Percentiles rank a stretch among this genome's conserved stretches.
Evolutionary conservation across 2,113 vertebrate genomes (phyloP).

Genomic region (Emydura subglobosa): DNA sequence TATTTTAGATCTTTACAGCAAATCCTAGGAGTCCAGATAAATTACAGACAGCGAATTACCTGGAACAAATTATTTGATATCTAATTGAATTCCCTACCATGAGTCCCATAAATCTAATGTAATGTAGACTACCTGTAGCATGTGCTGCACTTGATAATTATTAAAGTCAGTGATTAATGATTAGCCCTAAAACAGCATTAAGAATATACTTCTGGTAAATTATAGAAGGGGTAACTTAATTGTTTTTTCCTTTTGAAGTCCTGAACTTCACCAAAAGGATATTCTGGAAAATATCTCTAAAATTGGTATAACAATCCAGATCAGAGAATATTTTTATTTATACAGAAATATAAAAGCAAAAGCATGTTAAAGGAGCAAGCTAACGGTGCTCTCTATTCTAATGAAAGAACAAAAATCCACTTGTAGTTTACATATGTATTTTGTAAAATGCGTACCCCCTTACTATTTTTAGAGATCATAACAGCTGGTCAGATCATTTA

Average conservation of each 20-base stretch:
- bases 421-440: not conserved
- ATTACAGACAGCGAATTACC: constrained; percentile 46
- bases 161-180: constrained; percentile 22
- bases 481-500: not conserved
- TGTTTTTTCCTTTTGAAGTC: not conserved
- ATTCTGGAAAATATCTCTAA: not conserved
- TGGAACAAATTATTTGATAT: constrained; percentile 36
- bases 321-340: not conserved
- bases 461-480: not conserved
- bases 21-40: constrained; percentile 12
- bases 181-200: constrained; percentile 6
- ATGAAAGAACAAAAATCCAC: not conserved
- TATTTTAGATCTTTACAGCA: constrained; percentile 32
- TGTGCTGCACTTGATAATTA: not conserved
- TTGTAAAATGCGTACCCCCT: not conserved
- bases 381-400: not conserved
- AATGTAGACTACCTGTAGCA: constrained; percentile 18
- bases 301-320: not conserved
- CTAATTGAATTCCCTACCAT: constrained; percentile 33
- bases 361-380: not conserved
- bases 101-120: not conserved
- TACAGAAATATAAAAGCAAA: not conserved
- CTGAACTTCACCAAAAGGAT: not conserved
- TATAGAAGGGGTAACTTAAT: not conserved
- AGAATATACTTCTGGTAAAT: not conserved